Conservation (phyloP, 2,113 vertebrate genomes). For the Puntigrus tetrazona region DNA sequence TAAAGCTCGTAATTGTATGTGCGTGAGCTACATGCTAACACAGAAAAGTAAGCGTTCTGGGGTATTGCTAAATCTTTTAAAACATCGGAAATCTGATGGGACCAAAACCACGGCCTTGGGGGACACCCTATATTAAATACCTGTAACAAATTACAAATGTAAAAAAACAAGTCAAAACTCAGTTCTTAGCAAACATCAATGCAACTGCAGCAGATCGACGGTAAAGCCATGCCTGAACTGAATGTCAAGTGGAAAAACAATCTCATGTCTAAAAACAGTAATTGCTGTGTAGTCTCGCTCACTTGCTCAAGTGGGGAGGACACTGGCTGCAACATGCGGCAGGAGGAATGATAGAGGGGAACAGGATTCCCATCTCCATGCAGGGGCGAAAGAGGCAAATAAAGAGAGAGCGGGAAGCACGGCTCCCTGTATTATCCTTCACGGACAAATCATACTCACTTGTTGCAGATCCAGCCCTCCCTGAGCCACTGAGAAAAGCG, state of each 20-base stretch:
- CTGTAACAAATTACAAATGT: not conserved
- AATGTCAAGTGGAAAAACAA: not conserved
- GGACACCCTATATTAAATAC: not conserved
- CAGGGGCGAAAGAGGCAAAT: conserved; percentile 18
- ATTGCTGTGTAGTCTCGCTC: conserved; percentile 25
- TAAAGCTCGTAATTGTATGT: not conserved
- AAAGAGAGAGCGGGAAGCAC: conserved; percentile 23
- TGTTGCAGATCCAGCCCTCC: conserved; percentile 78
- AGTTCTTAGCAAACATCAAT: not conserved
- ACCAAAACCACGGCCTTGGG: not conserved
- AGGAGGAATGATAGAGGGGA: conserved; percentile 30
- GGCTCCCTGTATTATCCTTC: not conserved
- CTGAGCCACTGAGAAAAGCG: conserved; percentile 76
- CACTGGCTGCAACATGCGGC: conserved; percentile 57
- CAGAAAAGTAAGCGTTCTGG: not conserved
- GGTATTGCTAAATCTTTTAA: not conserved
- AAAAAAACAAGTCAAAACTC: not conserved
- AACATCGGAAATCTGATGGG: not conserved
- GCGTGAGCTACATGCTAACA: not conserved
- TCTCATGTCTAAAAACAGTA: conserved; percentile 13
- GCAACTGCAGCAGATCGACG: not conserved
- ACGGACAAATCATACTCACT: conserved; percentile 65
- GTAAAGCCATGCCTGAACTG: conserved; percentile 23
- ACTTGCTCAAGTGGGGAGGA: conserved; percentile 51
- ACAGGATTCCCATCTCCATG: conserved; percentile 36